A percentile compares a stretch with the other conserved stretches of the same genome.
phyloP scores from a whole-genome alignment of 2,888 invertebrate genomes.

The Sceliomorpha sp. region DNA sequence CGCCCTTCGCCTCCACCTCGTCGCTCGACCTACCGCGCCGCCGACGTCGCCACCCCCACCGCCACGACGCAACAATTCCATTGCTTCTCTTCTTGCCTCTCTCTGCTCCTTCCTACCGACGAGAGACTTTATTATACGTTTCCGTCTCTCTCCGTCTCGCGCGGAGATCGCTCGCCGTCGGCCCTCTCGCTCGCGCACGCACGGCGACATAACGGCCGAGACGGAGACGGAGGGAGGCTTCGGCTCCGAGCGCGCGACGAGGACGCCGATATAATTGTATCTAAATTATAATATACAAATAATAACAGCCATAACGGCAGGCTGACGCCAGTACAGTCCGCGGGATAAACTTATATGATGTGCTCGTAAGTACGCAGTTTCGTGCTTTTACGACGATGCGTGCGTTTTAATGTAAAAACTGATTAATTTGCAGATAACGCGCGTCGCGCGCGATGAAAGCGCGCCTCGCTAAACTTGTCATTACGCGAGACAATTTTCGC shows the following conservation, averaged over 20 bases:
- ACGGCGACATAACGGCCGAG: constrained; percentile 31
- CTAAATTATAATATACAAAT: constrained; percentile 81
- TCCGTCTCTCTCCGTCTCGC: constrained; percentile 57
- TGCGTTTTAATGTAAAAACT: constrained; percentile 4
- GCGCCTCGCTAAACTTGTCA: no score
- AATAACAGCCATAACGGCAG: constrained; percentile 79
- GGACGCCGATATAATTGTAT: constrained; percentile 78
- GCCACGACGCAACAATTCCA: constrained; percentile 60
- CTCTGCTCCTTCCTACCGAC: constrained; percentile 63
- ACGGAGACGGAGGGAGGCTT: constrained; percentile 33
- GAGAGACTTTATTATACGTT: constrained; percentile 72
- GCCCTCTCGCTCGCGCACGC: constrained; percentile 39
- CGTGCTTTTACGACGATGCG: constrained; percentile 1
- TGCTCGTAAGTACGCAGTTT: constrained; percentile 12
- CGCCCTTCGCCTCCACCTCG: constrained; percentile 31
- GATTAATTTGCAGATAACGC: constrained; percentile 15
- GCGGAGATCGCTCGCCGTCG: constrained; percentile 22
- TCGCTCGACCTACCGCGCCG: constrained; percentile 51
- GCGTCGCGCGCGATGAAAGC: background rate
- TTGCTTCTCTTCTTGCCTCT: constrained; percentile 49
- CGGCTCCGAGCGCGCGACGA: constrained; percentile 61
- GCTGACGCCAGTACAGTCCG: constrained; percentile 79
- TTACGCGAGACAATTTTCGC: no score
- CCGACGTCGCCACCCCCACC: constrained; percentile 51
- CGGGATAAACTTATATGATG: constrained; percentile 58